These are phyloP conservation scores for Desmodus rotundus DNA, from an alignment of 2,113 vertebrate species.

Conservation along the genomic window DNA sequence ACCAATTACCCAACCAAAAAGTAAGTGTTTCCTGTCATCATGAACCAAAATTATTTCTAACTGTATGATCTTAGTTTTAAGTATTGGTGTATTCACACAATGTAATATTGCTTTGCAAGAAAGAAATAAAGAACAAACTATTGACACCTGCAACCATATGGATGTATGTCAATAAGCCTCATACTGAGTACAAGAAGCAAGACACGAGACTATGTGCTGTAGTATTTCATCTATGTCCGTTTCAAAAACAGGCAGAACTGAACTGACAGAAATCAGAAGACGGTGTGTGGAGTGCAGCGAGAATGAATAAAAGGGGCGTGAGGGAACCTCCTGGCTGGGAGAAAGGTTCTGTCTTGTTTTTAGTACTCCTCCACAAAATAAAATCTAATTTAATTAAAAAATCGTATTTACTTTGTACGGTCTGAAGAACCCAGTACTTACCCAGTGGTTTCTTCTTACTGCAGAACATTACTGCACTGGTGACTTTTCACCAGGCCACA, in stretches of 20 bases:
- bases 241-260: not conserved
- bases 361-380: not conserved
- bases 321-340: not conserved
- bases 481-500: slow-evolving; percentile 59
- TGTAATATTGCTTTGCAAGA: not conserved
- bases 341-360: not conserved
- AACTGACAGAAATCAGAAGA: not conserved
- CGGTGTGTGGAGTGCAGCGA: not conserved
- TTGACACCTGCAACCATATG: not conserved
- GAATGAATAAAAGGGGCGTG: not conserved
- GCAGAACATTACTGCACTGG: slow-evolving; percentile 76
- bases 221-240: not conserved
- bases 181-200: not conserved
- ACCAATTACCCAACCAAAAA: not conserved
- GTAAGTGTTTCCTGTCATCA: not conserved
- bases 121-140: slow-evolving; percentile 4
- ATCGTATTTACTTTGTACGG: not conserved
- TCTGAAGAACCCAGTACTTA: slow-evolving; percentile 61
- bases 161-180: not conserved
- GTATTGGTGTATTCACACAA: not conserved
- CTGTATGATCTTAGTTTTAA: not conserved
- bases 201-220: not conserved
- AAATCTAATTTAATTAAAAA: not conserved
- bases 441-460: slow-evolving; percentile 70
- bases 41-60: not conserved